A percentile compares a stretch with the other conserved stretches of the same genome.
Evolutionary conservation across 2,888 invertebrate species (phyloP).

Genomic region (Spilosoma lubricipeda): DNA sequence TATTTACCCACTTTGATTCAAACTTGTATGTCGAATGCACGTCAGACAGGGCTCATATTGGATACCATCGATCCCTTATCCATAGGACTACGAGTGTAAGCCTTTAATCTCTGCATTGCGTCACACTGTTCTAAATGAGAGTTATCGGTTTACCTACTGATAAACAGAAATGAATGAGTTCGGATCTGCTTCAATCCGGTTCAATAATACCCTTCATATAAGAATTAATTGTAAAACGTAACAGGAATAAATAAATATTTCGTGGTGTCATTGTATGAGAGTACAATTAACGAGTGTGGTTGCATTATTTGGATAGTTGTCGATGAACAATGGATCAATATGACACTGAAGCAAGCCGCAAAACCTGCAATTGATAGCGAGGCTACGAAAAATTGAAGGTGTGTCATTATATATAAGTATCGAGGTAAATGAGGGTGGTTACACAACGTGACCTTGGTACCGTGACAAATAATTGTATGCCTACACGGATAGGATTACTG

Average conservation of each 20-base stretch:
- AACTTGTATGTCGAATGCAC: constrained; percentile 64
- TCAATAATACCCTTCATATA: constrained; percentile 74
- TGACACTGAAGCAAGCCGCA: constrained; percentile 32
- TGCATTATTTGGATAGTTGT: constrained; percentile 62
- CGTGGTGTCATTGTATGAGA: constrained; percentile 56
- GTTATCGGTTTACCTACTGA: constrained; percentile 82
- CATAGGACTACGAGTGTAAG: constrained; percentile 75
- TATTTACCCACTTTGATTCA: too few species aligned
- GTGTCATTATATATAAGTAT: constrained; percentile 54
- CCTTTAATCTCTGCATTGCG: constrained; percentile 85
- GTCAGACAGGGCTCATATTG: constrained; percentile 74
- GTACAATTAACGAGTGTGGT: constrained; percentile 71
- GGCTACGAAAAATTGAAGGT: constrained; percentile 38
- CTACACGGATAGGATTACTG: constrained; percentile 78
- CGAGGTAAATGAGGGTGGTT: constrained; percentile 58
- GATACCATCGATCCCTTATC: constrained; percentile 73
- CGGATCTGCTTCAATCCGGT: constrained; percentile 62
- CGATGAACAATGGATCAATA: constrained; percentile 65
- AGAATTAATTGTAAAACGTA: constrained; percentile 76
- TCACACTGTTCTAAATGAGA: constrained; percentile 82
- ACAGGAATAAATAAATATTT: constrained; percentile 60
- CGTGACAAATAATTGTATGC: constrained; percentile 71
- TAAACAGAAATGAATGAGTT: constrained; percentile 82
- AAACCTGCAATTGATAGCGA: constrained; percentile 43
- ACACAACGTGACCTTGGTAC: constrained; percentile 62